Evolutionary conservation across 2,113 vertebrate genomes (phyloP), one percentile per base, ranked within the genome.

Genomic region (Scopus umbretta): DNA sequence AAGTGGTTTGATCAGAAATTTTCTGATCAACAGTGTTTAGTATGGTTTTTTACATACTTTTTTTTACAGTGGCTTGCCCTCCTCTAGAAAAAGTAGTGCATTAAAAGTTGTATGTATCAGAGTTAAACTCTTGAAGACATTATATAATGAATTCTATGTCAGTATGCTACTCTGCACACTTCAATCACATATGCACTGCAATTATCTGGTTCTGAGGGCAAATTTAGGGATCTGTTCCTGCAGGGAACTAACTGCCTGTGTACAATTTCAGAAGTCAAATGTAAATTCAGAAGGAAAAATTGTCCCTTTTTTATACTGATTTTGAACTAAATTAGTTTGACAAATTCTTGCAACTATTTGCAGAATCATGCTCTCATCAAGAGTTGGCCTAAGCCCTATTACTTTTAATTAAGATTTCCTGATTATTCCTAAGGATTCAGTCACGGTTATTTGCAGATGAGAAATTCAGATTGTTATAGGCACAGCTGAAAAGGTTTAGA

Each of bases 361-460:
- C n/a, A 72, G 47, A 88, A 74, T 84, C 30, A 27, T 74, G 22
- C 32, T 76, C 45, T 94, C 38, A 70, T 82, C 70, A 86, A 74
- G 73, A 67, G 30, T 32, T 74, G 2, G 3, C 56, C 72, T 81
- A 76, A 61, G n/a, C 55, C 21, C 12, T 65, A 7, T 87, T 95
- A 80, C n/a, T 89, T 96, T 87, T 92, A 62, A 83, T 97, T 82
- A 97, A 80, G 66, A 66, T 85, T 92, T 91, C 30, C 50, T 95
- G 91, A 94, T 95, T 95, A 86, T 94, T 95, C 49, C 20, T 80
- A 25, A 52, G 42, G 66, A 94, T 62, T 87, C 58, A 47, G 73
- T 80, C 53, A 42, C 0, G 0, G 38, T 49, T 90, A 36, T 88
- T 73, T 91, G 71, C 62, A 86, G 53, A 85, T 86, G 75, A 91